Evolutionary conservation across 2,113 vertebrate genomes (phyloP), one percentile per base, ranked within the genome.

Genomic region (Solea solea): DNA sequence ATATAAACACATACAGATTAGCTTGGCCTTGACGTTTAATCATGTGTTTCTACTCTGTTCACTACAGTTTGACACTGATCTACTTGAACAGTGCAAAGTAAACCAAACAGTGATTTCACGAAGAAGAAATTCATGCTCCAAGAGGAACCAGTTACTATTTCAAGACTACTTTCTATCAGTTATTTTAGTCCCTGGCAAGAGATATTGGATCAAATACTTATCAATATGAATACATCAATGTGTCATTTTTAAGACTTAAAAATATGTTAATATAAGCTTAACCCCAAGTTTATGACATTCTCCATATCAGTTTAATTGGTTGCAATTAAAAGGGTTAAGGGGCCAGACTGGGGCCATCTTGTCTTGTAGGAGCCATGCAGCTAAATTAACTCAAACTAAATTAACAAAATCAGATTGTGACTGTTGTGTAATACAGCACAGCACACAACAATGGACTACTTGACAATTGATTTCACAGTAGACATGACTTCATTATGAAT

Each of bases 61-160:
- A 28, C 11, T 27, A 7, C 12, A 40, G 39, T 12, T 76, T 71
- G 78, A 82, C 42, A 25, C 49, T 73, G 67, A 86, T 67, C 0
- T 13, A 51, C 14, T 46, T 40, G 9, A 73, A 45, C 76, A 58
- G 49, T 7, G 2, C 11, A n/a, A 1, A 39, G 8, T 42, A 27
- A 72, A 50, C 15, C 12, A 3, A 65, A 48, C 25, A 7, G 59
- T 72, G 67, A 79, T 52, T 12, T 70, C 28, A 72, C 16, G 34
- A 49, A 0, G 42, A 41, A 68, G n/a, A 65, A 73, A 84, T 72
- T 50, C 40, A 39, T 11, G 12, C 41, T 40, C 2, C 5, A 34
- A 51, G 60, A 6, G 50, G 14, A 60, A 34, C 28, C 5, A 21
- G 4, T 14, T 15, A 10, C 8, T 12, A 58, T 61, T 11, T 55